Base-by-base conservation (phyloP, 1,140 invertebrate species). In the Lasaia peninsularis region DNA sequence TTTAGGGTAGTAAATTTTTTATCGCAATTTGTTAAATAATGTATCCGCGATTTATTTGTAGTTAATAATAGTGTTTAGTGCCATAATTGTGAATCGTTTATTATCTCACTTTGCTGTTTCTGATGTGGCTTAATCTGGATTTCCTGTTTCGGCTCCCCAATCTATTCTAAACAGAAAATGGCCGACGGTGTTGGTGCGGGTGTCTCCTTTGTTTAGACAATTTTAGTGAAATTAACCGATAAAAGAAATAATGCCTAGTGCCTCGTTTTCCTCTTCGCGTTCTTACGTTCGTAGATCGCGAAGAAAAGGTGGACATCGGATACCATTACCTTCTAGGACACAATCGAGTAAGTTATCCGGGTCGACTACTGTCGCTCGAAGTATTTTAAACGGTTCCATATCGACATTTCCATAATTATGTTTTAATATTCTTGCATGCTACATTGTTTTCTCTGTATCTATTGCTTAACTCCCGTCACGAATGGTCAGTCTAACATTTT, bases 241-340 rank as follows among this genome's bases (percentile, higher is more conserved):
- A 80, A 77, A 78, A 84, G 77, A 86, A 88, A 95, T 93, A 91
- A 96, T 96, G 95, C 95, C 95, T 91, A 96, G 95, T 92, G 95
- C 95, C 88, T 96, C 95, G 80, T 96, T 96, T 91, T 95, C 94
- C 78, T 94, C 95, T 86, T 95, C 94, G 83, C 93, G 95, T 91
- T 95, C 94, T 89, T 96, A 95, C 91, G 93, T 95, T 73, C 92
- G 95, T 80, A 92, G 94, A 90, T 96, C 95, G 73, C 91, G 95
- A 80, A 93, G 95, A 91, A 96, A 96, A 94, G 94, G 94, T 82
- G 94, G 93, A 79, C 94, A 94, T 90, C 92, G 95, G 76, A 95
- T 95, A 85, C 94, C 94, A 62, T 91, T 95, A 88, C 94, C 94
- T 71, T 95, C 94, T 73, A 92, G 94, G 90, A 94, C 94, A 85